phyloP scores from a whole-genome alignment of 2,113 vertebrate genomes.

The Tor tambroides region DNA sequence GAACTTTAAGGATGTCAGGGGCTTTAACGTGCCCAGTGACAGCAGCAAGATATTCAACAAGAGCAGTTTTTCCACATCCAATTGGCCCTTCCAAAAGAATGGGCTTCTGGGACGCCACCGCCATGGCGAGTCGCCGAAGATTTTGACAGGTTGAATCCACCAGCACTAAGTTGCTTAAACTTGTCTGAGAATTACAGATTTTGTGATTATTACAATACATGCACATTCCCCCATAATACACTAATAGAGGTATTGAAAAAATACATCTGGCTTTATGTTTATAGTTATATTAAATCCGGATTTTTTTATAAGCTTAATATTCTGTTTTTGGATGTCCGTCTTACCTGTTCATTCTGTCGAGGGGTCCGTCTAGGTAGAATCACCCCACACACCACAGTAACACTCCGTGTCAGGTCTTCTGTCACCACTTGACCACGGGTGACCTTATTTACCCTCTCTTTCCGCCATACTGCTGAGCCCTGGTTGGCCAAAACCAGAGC shows the following conservation, averaged over 20 bases:
- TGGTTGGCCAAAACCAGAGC: constrained; percentile 88
- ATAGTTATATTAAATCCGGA: neutral
- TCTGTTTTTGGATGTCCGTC: neutral
- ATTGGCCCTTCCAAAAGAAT: constrained; percentile 95
- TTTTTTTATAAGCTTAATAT: neutral
- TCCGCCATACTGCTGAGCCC: constrained; percentile 80
- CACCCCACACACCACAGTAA: constrained; percentile 90
- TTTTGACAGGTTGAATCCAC: constrained; percentile 88
- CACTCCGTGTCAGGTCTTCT: constrained; percentile 82
- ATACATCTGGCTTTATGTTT: neutral
- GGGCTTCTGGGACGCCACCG: constrained; percentile 86
- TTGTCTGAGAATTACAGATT: constrained; percentile 51
- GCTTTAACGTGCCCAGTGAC: constrained; percentile 86
- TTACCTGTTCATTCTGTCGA: constrained; percentile 75
- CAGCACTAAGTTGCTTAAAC: constrained; percentile 78
- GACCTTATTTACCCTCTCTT: constrained; percentile 76
- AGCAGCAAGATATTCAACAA: constrained; percentile 88
- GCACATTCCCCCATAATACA: neutral
- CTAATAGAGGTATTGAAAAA: neutral
- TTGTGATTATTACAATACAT: neutral
- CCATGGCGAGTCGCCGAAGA: constrained; percentile 89
- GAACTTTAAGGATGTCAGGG: constrained; percentile 91
- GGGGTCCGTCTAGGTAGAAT: constrained; percentile 77
- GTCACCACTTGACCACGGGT: constrained; percentile 84
- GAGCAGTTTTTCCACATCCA: constrained; percentile 92